Conservation (phyloP, 2,113 vertebrate species). For the rat (Rattus norvegicus) region DNA sequence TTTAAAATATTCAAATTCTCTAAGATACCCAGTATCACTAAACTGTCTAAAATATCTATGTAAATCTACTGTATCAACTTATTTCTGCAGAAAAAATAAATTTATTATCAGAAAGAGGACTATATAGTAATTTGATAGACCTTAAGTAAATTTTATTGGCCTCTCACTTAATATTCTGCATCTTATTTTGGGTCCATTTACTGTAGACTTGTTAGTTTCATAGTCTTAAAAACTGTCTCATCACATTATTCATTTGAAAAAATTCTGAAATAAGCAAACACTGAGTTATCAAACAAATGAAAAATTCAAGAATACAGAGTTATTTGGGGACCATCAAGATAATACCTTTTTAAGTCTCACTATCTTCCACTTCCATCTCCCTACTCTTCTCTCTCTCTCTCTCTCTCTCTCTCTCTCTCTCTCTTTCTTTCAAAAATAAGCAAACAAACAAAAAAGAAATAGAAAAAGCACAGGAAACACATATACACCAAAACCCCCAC, state of each 20-base stretch:
- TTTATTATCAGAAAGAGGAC: background rate
- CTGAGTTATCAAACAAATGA: background rate
- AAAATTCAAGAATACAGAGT: background rate
- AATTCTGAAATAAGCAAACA: background rate
- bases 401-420: background rate
- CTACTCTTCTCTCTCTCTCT: background rate
- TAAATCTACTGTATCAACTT: background rate
- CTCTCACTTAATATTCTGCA: background rate
- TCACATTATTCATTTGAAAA: background rate
- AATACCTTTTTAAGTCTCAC: background rate
- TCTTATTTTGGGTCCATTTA: background rate
- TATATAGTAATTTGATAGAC: background rate
- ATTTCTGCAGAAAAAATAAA: background rate
- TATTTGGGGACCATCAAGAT: background rate
- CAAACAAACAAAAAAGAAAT: background rate
- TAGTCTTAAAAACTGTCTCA: background rate
- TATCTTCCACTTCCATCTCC: background rate
- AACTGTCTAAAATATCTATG: background rate
- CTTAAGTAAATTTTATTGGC: constrained; percentile 33
- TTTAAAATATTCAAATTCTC: background rate
- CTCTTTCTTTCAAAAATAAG: background rate
- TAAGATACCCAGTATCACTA: background rate
- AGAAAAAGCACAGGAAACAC: background rate
- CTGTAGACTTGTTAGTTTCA: background rate
- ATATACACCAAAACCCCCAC: background rate